A percentile compares a stretch with the other conserved stretches of the same genome.
Evolutionary conservation across 2,888 invertebrate genomes (phyloP).

Genomic region (Mythimna impura): DNA sequence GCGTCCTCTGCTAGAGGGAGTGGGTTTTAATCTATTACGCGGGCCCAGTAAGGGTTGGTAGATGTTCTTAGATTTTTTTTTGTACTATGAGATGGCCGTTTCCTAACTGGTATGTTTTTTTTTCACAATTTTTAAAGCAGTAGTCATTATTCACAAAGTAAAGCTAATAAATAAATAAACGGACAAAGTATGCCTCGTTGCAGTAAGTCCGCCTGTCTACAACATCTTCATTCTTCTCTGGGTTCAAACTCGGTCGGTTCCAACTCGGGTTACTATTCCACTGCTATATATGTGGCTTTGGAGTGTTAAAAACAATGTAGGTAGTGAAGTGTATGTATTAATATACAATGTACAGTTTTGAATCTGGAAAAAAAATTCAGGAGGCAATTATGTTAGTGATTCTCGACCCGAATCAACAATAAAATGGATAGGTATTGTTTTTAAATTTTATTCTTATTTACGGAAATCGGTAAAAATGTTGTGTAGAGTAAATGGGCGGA

Average conservation of each 20-base stretch:
- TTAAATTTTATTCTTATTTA: too few species aligned
- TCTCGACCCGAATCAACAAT: too few species aligned
- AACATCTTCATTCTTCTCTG: too few species aligned
- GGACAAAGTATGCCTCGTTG: too few species aligned
- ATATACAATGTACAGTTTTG: too few species aligned
- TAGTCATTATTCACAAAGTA: neutral
- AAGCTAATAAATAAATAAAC: too few species aligned
- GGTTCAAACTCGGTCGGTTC: neutral
- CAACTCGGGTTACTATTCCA: neutral
- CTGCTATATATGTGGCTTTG: neutral
- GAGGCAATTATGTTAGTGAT: too few species aligned
- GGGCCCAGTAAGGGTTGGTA: neutral
- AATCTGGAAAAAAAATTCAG: too few species aligned
- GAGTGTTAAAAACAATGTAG: neutral
- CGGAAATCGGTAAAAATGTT: too few species aligned
- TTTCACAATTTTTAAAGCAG: neutral
- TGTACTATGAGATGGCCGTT: neutral
- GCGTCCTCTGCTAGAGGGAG: neutral
- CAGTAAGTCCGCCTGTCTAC: neutral
- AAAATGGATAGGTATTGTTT: too few species aligned
- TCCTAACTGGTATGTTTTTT: neutral
- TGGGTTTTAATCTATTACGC: too few species aligned
- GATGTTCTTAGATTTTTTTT: neutral
- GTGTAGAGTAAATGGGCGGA: too few species aligned
- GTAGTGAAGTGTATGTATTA: slow-evolving; percentile 7